Percentiles rank a stretch among this genome's conserved stretches.
phyloP scores from a whole-genome alignment of 2,113 vertebrate genomes.

The Leucopsar rothschildi region DNA sequence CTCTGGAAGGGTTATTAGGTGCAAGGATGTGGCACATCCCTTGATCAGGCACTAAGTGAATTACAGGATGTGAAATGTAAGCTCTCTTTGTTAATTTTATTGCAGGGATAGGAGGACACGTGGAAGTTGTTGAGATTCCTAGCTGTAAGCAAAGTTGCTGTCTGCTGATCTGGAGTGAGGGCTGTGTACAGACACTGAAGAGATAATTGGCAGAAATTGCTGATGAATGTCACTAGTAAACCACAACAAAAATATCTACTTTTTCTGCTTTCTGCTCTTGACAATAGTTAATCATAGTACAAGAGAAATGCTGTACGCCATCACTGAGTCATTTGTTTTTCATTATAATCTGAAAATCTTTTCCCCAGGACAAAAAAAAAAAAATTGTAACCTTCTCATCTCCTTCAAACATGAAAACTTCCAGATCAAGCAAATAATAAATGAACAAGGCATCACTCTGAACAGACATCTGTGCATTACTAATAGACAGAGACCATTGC shows the following conservation, averaged over 20 bases:
- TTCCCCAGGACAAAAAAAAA: neutral
- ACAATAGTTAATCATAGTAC: constrained; percentile 29
- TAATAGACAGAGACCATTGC: neutral
- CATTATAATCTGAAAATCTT: constrained; percentile 12
- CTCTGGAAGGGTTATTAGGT: neutral
- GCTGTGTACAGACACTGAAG: neutral
- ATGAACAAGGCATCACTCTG: neutral
- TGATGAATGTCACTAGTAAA: constrained; percentile 27
- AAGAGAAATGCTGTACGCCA: neutral
- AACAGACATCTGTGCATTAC: neutral
- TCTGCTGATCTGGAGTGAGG: neutral
- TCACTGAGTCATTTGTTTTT: constrained; percentile 46
- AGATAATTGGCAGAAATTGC: constrained; percentile 29
- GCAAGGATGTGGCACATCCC: neutral
- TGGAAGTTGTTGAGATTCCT: neutral
- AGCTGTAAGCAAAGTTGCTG: neutral
- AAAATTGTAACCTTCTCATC: neutral
- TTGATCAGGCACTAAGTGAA: neutral
- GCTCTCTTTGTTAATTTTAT: neutral
- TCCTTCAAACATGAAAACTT: neutral
- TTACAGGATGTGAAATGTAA: neutral
- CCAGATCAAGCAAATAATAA: neutral
- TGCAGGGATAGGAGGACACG: neutral
- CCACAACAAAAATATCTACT: neutral
- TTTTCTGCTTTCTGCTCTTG: neutral